These are phyloP conservation scores for Riparia riparia DNA, from an alignment of 2,113 vertebrate genomes.

Conservation along the genomic window DNA sequence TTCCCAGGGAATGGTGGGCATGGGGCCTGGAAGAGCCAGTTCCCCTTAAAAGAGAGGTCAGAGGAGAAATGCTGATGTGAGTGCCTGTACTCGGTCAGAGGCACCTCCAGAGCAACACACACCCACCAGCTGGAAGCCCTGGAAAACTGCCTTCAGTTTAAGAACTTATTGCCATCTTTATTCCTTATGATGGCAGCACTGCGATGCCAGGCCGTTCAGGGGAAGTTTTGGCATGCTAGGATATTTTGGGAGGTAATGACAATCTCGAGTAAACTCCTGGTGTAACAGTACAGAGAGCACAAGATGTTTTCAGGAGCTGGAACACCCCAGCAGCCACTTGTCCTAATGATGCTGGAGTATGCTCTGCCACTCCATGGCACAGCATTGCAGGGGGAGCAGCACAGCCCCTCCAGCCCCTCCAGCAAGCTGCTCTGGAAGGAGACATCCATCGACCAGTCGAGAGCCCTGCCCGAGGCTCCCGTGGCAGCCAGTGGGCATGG, in stretches of 20 bases:
- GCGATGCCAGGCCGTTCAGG: neutral
- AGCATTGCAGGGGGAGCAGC: neutral
- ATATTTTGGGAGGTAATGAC: neutral
- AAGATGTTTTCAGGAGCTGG: neutral
- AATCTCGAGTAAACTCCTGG: rapidly evolving
- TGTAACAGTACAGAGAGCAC: neutral
- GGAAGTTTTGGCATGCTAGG: neutral
- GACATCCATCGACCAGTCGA: rapidly evolving
- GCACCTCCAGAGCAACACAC: neutral
- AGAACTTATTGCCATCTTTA: neutral
- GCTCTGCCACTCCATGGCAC: rapidly evolving
- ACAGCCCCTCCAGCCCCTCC: neutral
- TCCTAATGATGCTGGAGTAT: neutral
- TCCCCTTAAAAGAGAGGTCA: neutral
- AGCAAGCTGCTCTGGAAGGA: neutral
- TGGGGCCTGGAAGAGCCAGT: neutral
- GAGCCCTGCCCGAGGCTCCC: rapidly evolving
- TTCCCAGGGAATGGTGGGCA: neutral
- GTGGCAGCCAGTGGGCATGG: neutral
- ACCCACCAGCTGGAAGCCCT: neutral
- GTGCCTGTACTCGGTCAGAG: neutral
- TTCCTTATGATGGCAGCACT: neutral
- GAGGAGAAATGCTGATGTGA: rapidly evolving
- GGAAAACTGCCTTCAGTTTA: neutral
- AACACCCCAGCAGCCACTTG: neutral